Evolutionary conservation across 1,140 invertebrate genomes (phyloP).

Genomic region (Hylaeus anthracinus): DNA sequence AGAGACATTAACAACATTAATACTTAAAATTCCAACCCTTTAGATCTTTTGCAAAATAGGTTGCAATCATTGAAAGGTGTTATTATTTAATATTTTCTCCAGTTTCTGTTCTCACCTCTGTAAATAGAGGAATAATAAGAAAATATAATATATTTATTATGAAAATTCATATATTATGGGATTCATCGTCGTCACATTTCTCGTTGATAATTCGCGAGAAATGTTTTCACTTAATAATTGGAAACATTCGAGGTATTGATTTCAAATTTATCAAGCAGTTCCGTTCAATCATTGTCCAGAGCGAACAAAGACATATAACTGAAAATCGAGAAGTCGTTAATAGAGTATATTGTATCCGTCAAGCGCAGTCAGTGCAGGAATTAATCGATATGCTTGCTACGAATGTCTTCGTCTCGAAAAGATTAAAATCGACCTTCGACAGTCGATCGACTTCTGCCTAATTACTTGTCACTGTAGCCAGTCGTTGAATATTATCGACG

Average conservation of each 20-base stretch:
- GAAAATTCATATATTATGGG: no score
- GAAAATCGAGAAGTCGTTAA: not conserved
- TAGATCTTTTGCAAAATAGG: no score
- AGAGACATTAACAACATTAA: no score
- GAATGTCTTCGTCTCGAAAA: not conserved
- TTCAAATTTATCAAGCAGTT: not conserved
- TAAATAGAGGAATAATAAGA: no score
- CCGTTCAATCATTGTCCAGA: not conserved
- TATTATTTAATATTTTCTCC: no score
- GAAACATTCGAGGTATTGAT: not conserved
- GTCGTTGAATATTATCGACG: not conserved
- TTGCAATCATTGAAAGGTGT: no score
- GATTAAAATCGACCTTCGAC: not conserved
- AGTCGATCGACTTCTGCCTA: not conserved
- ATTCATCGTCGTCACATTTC: no score
- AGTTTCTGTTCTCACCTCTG: no score
- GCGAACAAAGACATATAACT: no score
- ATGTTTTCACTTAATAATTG: not conserved
- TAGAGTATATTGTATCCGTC: not conserved
- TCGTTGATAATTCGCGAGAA: no score
- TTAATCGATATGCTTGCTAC: conserved; percentile 6
- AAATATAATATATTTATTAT: no score
- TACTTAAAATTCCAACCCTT: no score
- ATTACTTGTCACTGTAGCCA: conserved; percentile 1
- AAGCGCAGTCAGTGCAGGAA: not conserved